Evolutionary conservation across 1,140 invertebrate genomes (phyloP), one percentile per base, ranked within the genome.

Genomic region (Tetragnatha versicolor): DNA sequence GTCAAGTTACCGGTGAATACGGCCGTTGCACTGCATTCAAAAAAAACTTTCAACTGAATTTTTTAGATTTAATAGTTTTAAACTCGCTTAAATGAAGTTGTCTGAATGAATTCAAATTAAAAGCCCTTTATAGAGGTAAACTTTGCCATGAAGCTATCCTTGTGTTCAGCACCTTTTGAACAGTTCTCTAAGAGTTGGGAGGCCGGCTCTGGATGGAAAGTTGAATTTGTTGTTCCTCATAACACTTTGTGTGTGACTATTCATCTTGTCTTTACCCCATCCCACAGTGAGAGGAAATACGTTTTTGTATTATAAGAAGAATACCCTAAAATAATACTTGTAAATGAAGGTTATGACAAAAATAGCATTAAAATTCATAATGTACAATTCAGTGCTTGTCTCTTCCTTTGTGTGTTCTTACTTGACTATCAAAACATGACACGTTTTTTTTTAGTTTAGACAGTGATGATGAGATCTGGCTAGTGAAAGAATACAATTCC

Each of bases 301-400:
- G 70, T 73, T 73, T 73, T 73, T 73, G 70, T 73, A 73, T 42
- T 47, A 73, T 73, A 73, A 73, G 55, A 55, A 58, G 53, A 61
- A 73, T 61, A 60, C 22, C 42, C 70, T 53, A 60, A 39, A 39
- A 20, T 63, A 61, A 35, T 61, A 73, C 53, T 73, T 73, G 70
- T 73, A 73, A 73, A 73, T 73, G 70, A 73, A 60, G 55, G 42
- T 61, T 73, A 47, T 37, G 55, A 61, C 39, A 73, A 61, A 69
- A 55, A 73, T 73, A 73, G 70, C 70, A 73, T 73, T 73, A 73
- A 73, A 73, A 73, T 73, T 55, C 70, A 47, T 42, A 73, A 73
- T 58, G 55, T 73, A 61, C 25, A 4, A 42, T 55, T 58, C 20
- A 20, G 63, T 55, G 17, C 58, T 49, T 69, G 45, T 53, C 14